Evolutionary conservation across 2,888 invertebrate species (phyloP), one percentile per base, ranked within the genome.

Genomic region (Seira ritae): DNA sequence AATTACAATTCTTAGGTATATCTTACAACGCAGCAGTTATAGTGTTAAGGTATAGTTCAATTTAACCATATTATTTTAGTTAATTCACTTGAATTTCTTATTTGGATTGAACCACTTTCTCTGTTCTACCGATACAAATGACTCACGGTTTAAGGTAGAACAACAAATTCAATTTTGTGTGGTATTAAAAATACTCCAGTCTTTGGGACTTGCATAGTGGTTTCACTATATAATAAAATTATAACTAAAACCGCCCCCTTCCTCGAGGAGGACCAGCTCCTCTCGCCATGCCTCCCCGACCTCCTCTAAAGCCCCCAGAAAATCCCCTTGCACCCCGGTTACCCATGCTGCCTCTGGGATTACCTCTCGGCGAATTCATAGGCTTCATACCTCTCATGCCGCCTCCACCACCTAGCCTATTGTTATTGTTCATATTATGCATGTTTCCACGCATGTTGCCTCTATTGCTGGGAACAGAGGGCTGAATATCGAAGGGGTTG

Each of bases 231-330:
- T n/a, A 6, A n/a, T 6, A 62, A 4, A 42, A 67, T n/a, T 70
- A 15, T 31, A 37, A 31, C 67, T 66, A 74, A 75, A 80, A 81
- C 19, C 80, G 67, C 15, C 80, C 76, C 23, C 77, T 60, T 15
- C 80, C 77, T 10, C 79, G 73, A 65, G 83, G 83, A 74, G 82
- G 70, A 24, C 80, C 79, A 67, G 79, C 67, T 72, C 79, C 79
- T 72, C 78, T 42, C 0, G 17, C 66, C 65, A 79, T 71, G 55
- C 84, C 84, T 60, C 84, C 55, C 6, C 69, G 69, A 20, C 68
- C 60, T 55, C 84, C 46, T 31, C 70, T 22, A 22, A 84, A 84
- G 10, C 84, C 84, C 19, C 80, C 79, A n/a, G 31, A 6, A 77
- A 76, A 80, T 19, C 84, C 84, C 80, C 84, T 69, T 15, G 65